phyloP scores from a whole-genome alignment of 2,888 invertebrate genomes.

The Xylophagus ater region DNA sequence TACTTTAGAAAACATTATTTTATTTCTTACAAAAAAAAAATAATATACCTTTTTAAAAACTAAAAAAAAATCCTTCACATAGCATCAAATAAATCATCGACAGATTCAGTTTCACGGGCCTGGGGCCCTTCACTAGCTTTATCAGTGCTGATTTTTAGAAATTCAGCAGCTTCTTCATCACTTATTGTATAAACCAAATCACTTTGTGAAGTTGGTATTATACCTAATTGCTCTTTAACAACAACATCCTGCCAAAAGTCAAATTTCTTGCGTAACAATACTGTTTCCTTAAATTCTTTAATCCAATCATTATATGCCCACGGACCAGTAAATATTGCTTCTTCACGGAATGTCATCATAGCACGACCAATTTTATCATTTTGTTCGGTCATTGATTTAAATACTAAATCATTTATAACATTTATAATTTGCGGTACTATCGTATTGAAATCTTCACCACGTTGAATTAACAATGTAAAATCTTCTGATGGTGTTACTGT shows the following conservation, averaged over 20 bases:
- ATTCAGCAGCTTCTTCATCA: conserved; percentile 14
- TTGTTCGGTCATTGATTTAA: conserved; percentile 24
- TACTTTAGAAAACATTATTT: too few relatives aligned
- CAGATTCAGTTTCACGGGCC: conserved; percentile 7
- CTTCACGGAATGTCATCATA: conserved; percentile 35
- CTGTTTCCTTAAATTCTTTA: conserved; percentile 26
- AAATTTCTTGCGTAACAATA: conserved; percentile 24
- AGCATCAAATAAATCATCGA: conserved; percentile 17
- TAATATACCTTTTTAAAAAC: not conserved
- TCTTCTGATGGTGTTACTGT: conserved; percentile 51
- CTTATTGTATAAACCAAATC: conserved; percentile 11
- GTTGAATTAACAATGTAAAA: conserved; percentile 41
- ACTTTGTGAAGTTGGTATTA: conserved; percentile 17
- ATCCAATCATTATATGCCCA: conserved; percentile 34
- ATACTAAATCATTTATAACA: conserved; percentile 27
- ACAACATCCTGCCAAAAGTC: conserved; percentile 33
- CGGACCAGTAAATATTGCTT: conserved; percentile 29
- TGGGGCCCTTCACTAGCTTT: not conserved
- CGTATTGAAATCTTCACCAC: conserved; percentile 31
- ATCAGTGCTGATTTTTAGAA: conserved; percentile 9
- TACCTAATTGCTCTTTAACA: conserved; percentile 27
- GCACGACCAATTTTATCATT: conserved; percentile 27
- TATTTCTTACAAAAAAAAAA: not conserved
- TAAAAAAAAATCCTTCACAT: conserved; percentile 8
- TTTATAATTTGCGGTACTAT: conserved; percentile 29